Evolutionary conservation across 2,797 vertebrate species (phyloP).

Genomic region (Sebastes paucispinis): DNA sequence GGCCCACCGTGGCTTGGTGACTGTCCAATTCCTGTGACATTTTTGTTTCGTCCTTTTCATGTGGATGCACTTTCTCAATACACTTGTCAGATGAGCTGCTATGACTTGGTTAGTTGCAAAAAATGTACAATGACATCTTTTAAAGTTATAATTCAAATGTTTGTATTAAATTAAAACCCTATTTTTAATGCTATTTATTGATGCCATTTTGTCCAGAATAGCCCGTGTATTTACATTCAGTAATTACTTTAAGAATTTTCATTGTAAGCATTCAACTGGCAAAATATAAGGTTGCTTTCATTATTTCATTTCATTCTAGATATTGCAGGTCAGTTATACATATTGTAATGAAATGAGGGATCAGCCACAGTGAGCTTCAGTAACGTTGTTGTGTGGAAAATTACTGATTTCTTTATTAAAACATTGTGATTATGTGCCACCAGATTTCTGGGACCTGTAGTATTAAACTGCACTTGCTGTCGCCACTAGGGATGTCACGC

Average conservation of each 20-base stretch:
- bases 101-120: not conserved
- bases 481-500: not conserved
- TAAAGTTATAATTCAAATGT: not conserved
- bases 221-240: not conserved
- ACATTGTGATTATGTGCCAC: not conserved
- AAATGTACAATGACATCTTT: not conserved
- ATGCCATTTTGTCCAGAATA: not conserved
- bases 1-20: not conserved
- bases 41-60: not conserved
- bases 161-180: not conserved
- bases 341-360: not conserved
- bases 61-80: not conserved
- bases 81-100: not conserved
- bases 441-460: not conserved
- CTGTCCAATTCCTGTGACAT: not conserved
- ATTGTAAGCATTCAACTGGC: not conserved
- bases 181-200: not conserved
- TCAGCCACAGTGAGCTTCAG: not conserved
- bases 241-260: not conserved
- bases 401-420: not conserved
- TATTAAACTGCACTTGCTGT: not conserved
- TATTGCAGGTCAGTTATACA: not conserved
- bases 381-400: not conserved
- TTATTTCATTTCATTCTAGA: not conserved
- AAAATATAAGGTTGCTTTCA: not conserved